Evolutionary conservation across 2,113 vertebrate genomes (phyloP), one percentile per base, ranked within the genome.

Genomic region (Cyanoliseus patagonus): DNA sequence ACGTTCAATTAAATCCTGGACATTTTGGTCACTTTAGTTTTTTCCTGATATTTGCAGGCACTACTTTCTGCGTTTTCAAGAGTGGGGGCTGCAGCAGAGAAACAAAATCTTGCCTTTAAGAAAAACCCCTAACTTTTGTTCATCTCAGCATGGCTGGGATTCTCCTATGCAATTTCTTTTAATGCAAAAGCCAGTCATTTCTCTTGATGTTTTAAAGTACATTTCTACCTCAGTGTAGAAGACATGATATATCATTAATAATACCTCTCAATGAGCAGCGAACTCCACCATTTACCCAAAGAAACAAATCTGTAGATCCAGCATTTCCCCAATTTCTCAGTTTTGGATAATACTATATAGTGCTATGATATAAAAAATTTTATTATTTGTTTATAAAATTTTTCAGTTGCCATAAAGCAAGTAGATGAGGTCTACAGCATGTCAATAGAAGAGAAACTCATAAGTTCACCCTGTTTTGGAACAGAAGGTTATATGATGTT

Each of bases 1-100:
- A 59, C 22, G 57, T 92, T 93, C 88, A 52, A 47, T 92, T 95
- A 72, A 94, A 82, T 95, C 66, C 72, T 88, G 64, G 52, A 42
- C 39, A 33, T 66, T 89, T 91, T 57, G 66, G 22, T 72, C 62
- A 86, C 11, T 94, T 77, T 1, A 31, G 2, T 67, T 55, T 57
- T 88, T 89, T 79, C 17, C 16, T 66, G 28, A 10, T 72, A 70
- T 31, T 62, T 90, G 18, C 37, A 68, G n/a, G 41, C 79, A 22
- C 22, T 9, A 2, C 11, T 35, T 66, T 76, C 23, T 33, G 16
- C 31, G 47, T 87, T 89, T 88, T 91, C n/a, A 42, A 76, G 14
- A 24, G 8, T 20, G 17, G n/a, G 14, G 30, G 30, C 44, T 92
- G 11, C 31, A 78, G 63, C 4, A 92, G 88, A 63, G 35, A 79